Evolutionary conservation across 37 sponge, comb jelly and placozoan species (phyloP), one percentile per base, ranked within the genome.

Genomic region (Cliona cf. orientalis): DNA sequence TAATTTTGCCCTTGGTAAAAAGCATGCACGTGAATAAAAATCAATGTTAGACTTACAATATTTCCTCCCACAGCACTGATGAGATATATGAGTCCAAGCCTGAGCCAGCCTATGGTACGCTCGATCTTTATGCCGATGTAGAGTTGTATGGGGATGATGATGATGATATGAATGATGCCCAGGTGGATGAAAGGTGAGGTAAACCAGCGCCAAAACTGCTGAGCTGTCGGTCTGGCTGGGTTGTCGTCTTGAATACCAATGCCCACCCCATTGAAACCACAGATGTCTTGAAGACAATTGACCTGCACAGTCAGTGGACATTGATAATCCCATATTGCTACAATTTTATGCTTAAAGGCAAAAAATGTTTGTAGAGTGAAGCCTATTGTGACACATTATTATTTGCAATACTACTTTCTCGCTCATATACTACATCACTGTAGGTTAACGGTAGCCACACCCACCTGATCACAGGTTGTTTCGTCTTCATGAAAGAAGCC

Each of bases 111-210:
- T 58, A 95, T 93, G 35, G 93, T 92, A 1, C 85, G 69, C 85
- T 98, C 98, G n/a, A 98, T 95, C 87, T 93, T 90, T 11, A 87
- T 79, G 3, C 96, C 98, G 57, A 98, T 37, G 64, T 92, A 90
- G 32, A 98, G 83, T 81, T 95, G 96, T 17, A 90, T 71, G 9
- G 69, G 71, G 29, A 92, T 37, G 31, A 93, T 68, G 0, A 93
- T 25, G 1, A 92, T 28, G 37, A 95, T 58, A 35, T 98, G 96
- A 40, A 95, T 87, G 36, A 95, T 58, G 0, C 98, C 98, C 28
- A 92, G 59, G 66, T 98, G 98, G 32, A 95, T 73, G 75, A 95
- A 88, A 6, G 95, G 56, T 32, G 98, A 79, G 7, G 80, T 72
- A 46, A 98, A 56, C 62, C 83, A 93, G 36, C 98, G 64, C 94